Evolutionary conservation across 2,113 vertebrate genomes (phyloP), one percentile per base, ranked within the genome.

Genomic region (Neolamprologus variostigma): DNA sequence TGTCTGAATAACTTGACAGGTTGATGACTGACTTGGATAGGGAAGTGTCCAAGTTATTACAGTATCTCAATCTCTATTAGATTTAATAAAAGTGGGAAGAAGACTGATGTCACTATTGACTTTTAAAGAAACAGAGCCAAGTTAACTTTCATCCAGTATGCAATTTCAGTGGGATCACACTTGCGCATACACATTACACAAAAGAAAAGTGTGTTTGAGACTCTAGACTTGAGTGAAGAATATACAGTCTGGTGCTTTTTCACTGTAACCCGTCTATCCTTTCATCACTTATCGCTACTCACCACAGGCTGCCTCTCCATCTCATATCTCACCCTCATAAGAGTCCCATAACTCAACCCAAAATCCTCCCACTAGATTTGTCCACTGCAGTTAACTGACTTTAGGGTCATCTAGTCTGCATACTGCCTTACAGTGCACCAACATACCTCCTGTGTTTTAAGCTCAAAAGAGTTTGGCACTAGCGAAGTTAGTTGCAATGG

Each of bases 31-130:
- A 86, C 71, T 14, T 5, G 66, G 3, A 66, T 57, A 37, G 59
- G 5, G 47, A 78, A 12, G 23, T 19, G 31, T 87, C 91, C 79
- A 90, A 86, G 71, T 87, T 90, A 85, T 93, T 91, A 86, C 80
- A 88, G 53, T 88, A 89, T 86, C 73, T 93, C 61, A 80, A 16
- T 89, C 84, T 92, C 90, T 91, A 87, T 92, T 93, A 89, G 87
- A 92, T 93, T 89, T 86, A 66, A 73, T 91, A 86, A 88, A 81
- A 82, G 73, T 40, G 87, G 83, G 76, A 89, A 86, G 90, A 87
- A 86, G 37, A 53, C 87, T 93, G 90, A 92, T 88, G 90, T 92
- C 90, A 93, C 40, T 93, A 71, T 93, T 95, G 89, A 93, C 86
- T 89, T 91, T 82, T 42, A 78, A 35, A 66, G 55, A 17, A 78